Conservation (phyloP, 2,113 vertebrate species). For the Oreochromis niloticus region DNA sequence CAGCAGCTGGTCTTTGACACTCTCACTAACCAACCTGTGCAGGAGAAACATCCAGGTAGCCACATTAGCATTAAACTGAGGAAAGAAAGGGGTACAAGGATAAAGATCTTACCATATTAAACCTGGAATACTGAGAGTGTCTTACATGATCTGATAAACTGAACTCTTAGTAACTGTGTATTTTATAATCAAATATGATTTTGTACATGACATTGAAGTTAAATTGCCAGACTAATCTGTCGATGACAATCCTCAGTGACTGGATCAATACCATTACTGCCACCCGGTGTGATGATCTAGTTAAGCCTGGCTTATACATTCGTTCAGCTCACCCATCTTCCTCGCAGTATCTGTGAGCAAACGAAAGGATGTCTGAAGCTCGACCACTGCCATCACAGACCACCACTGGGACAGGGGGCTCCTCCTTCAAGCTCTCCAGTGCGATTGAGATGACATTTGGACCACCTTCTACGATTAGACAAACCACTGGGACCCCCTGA, state of each 20-base stretch:
- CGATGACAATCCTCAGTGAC: not conserved
- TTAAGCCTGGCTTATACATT: rapidly evolving
- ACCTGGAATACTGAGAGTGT: rapidly evolving
- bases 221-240: not conserved
- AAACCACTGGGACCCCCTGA: slow-evolving; percentile 94
- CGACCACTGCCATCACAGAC: slow-evolving; percentile 93
- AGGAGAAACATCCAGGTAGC: not conserved
- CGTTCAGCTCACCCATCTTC: slow-evolving; percentile 80
- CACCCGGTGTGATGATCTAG: not conserved
- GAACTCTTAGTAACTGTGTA: rapidly evolving
- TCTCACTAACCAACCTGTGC: slow-evolving; percentile 83
- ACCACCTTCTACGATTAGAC: slow-evolving; percentile 92
- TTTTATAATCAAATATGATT: not conserved
- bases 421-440: slow-evolving; percentile 87
- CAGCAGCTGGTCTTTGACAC: slow-evolving; percentile 88
- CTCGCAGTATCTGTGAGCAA: slow-evolving; percentile 90
- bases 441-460: slow-evolving; percentile 91
- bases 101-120: not conserved
- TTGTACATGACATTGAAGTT: not conserved
- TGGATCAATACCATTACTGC: not conserved
- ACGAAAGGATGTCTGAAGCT: slow-evolving; percentile 90
- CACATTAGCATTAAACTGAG: not conserved
- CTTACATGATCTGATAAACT: not conserved
- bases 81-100: rapidly evolving
- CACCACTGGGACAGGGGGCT: slow-evolving; percentile 91